Percentiles rank a stretch among this genome's conserved stretches.
phyloP scores from a whole-genome alignment of 2,888 invertebrate species.

The Drosophila pseudotakahashii region DNA sequence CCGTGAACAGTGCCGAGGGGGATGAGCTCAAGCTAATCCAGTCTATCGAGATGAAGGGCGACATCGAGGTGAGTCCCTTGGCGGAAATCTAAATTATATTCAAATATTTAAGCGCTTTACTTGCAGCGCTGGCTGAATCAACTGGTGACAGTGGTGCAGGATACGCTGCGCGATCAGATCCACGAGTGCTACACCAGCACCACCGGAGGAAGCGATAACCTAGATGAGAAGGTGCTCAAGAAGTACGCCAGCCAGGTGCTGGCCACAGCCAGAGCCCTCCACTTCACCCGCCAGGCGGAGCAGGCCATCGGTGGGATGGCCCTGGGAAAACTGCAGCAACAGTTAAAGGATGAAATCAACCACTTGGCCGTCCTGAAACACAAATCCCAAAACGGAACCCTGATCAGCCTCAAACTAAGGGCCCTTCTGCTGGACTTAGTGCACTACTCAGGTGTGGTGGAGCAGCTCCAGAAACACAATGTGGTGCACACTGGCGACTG shows the following conservation, averaged over 20 bases:
- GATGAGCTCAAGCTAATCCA: slow-evolving; percentile 77
- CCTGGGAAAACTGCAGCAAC: slow-evolving; percentile 85
- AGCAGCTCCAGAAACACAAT: slow-evolving; percentile 89
- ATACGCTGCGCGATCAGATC: slow-evolving; percentile 89
- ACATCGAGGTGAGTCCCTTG: slow-evolving; percentile 81
- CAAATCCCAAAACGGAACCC: slow-evolving; percentile 83
- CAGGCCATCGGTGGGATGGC: slow-evolving; percentile 89
- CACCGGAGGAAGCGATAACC: slow-evolving; percentile 68
- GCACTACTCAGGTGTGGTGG: slow-evolving; percentile 93
- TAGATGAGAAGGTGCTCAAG: slow-evolving; percentile 85
- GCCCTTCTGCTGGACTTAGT: slow-evolving; percentile 96
- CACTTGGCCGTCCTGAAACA: slow-evolving; percentile 79
- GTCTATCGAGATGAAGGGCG: slow-evolving; percentile 81
- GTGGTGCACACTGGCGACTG: slow-evolving; percentile 90
- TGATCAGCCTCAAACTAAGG: slow-evolving; percentile 94
- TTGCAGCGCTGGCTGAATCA: slow-evolving; percentile 84
- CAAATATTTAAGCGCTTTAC: neutral
- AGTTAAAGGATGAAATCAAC: slow-evolving; percentile 84
- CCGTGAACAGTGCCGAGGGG: slow-evolving; percentile 85
- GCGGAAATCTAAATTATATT: neutral
- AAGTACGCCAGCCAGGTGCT: slow-evolving; percentile 89
- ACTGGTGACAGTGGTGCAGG: slow-evolving; percentile 93
- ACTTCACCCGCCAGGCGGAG: slow-evolving; percentile 94
- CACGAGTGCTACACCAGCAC: slow-evolving; percentile 85
- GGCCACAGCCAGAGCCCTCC: slow-evolving; percentile 92